Percentiles rank a stretch among this genome's conserved stretches.
phyloP scores from a whole-genome alignment of 2,797 vertebrate species.

The Trachops cirrhosus region DNA sequence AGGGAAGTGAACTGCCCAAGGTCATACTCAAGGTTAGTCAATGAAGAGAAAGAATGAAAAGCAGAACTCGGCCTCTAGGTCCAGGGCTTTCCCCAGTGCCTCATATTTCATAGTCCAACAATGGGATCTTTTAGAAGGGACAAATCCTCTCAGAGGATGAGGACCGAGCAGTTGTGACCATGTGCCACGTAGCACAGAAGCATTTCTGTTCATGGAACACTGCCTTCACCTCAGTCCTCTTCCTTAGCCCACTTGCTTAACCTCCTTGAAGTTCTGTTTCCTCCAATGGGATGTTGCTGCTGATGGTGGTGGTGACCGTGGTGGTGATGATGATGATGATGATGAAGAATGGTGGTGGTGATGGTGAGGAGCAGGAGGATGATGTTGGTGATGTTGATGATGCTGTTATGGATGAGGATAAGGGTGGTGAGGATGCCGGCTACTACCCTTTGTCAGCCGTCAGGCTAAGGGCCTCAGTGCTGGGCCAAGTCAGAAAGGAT shows the following conservation, averaged over 20 bases:
- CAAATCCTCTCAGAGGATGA: background rate
- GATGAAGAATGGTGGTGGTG: background rate
- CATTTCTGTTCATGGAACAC: background rate
- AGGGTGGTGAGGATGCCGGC: background rate
- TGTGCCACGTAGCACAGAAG: background rate
- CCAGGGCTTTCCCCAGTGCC: background rate
- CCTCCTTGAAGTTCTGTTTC: background rate
- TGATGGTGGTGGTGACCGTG: background rate
- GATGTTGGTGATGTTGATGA: background rate
- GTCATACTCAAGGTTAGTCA: background rate
- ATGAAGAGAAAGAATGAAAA: background rate
- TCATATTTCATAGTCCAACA: background rate
- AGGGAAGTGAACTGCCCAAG: background rate
- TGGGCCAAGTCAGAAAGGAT: background rate
- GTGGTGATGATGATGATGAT: no score
- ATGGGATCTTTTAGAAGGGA: background rate
- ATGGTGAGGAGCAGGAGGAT: rapidly evolving
- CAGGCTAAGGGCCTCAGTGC: background rate
- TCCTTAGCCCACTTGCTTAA: background rate
- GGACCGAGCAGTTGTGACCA: background rate
- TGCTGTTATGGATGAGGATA: background rate
- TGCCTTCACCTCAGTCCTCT: background rate
- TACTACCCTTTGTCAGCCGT: background rate
- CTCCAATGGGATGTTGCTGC: background rate
- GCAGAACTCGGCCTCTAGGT: background rate